Percentiles rank a stretch among this genome's conserved stretches.
Evolutionary conservation across 1,140 invertebrate genomes (phyloP).

Genomic region (Littorina saxatilis): DNA sequence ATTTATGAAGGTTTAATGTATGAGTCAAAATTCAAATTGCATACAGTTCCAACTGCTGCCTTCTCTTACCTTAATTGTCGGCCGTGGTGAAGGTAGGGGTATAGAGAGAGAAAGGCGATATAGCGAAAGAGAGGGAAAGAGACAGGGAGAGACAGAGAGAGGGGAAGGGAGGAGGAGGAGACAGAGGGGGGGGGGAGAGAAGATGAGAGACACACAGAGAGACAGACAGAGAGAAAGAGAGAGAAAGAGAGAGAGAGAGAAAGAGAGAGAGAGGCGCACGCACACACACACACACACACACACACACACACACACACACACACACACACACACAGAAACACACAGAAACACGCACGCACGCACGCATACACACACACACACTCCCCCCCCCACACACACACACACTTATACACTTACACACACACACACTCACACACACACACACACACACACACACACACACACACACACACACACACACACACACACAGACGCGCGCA

Average conservation of each 20-base stretch:
- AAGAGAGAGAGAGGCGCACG: not conserved
- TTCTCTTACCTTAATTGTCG: too few species aligned
- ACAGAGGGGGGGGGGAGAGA: not conserved
- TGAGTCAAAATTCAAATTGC: too few species aligned
- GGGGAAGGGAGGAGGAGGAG: not conserved
- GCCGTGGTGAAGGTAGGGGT: too few species aligned
- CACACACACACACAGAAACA: conserved; percentile 4
- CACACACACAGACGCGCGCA: not conserved
- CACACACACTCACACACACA: conserved; percentile 6
- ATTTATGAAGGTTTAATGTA: too few species aligned
- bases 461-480: not conserved
- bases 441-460: conserved; percentile 21
- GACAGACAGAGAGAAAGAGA: not conserved
- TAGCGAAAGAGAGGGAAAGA: not conserved
- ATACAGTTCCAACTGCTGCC: too few species aligned
- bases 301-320: conserved; percentile 9
- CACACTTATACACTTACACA: conserved; percentile 9
- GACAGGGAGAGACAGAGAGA: not conserved
- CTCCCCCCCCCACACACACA: not conserved
- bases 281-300: not conserved
- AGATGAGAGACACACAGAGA: not conserved
- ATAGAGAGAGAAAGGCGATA: not conserved
- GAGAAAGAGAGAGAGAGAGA: not conserved
- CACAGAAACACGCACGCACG: conserved; percentile 1
- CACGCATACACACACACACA: conserved; percentile 4